phyloP scores from a whole-genome alignment of 30 jellyfish, hydroid and myxozoan genomes.

The Clytia hemisphaerica region DNA sequence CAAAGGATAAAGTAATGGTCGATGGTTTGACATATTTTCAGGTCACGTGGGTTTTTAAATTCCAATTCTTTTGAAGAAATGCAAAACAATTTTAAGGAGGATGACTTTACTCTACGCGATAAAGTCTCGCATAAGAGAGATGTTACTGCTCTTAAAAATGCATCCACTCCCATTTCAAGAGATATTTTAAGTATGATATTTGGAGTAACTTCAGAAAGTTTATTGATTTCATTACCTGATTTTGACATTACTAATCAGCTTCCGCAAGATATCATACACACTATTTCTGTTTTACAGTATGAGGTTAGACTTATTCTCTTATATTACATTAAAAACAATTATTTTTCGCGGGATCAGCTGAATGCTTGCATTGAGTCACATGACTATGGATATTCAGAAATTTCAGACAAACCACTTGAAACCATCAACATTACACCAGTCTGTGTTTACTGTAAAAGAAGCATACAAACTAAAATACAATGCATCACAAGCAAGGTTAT shows the following conservation, averaged over 20 bases:
- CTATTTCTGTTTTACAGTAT: constrained; percentile 17
- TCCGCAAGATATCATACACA: constrained; percentile 29
- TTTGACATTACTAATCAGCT: constrained; percentile 12
- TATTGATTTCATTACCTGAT: not conserved
- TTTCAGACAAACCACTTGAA: constrained; percentile 19
- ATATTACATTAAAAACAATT: not conserved
- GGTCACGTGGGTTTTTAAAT: too few relatives aligned
- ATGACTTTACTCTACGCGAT: not conserved
- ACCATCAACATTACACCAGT: constrained; percentile 4
- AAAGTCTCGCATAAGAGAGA: not conserved
- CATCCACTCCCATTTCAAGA: not conserved
- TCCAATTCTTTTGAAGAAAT: not conserved
- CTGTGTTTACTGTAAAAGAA: constrained; percentile 24
- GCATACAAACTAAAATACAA: constrained; percentile 19
- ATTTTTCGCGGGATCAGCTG: not conserved
- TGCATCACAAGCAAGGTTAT: constrained; percentile 29
- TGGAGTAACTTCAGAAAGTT: constrained; percentile 5
- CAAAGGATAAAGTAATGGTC: too few relatives aligned
- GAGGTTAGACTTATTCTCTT: not conserved
- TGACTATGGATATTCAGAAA: constrained; percentile 11
- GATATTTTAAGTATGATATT: not conserved
- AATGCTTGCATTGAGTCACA: constrained; percentile 4
- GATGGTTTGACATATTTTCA: too few relatives aligned
- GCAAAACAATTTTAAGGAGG: constrained; percentile 9
- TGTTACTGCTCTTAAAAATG: not conserved